Evolutionary conservation across 2,888 invertebrate species (phyloP).

Genomic region (Scaptomyza flava): DNA sequence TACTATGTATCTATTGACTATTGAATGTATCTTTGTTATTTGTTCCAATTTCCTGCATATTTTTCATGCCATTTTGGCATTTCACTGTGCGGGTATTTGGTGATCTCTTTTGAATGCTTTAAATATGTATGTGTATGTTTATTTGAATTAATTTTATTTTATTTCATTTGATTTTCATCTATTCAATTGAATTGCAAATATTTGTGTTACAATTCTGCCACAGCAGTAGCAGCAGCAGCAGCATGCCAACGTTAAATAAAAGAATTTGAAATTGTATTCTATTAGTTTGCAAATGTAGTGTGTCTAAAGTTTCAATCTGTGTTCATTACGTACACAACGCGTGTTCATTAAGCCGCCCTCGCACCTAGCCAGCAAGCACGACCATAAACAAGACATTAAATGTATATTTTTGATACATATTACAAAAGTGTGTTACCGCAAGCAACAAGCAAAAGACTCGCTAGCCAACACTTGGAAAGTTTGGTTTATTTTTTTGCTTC

Average conservation of each 20-base stretch:
- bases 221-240: slow-evolving; percentile 25
- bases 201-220: slow-evolving; percentile 59
- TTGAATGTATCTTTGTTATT: slow-evolving; percentile 18
- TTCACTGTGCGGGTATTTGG: slow-evolving; percentile 28
- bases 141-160: slow-evolving; percentile 46
- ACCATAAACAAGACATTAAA: slow-evolving; percentile 42
- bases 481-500: not conserved
- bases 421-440: slow-evolving; percentile 28
- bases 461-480: slow-evolving; percentile 27
- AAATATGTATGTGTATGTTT: not conserved
- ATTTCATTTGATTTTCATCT: slow-evolving; percentile 46
- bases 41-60: slow-evolving; percentile 55
- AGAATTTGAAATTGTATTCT: slow-evolving; percentile 61
- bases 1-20: slow-evolving; percentile 11
- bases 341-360: slow-evolving; percentile 54
- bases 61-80: slow-evolving; percentile 57
- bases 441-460: slow-evolving; percentile 14
- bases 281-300: slow-evolving; percentile 62
- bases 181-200: slow-evolving; percentile 78
- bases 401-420: slow-evolving; percentile 22
- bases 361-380: not conserved
- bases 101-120: slow-evolving; percentile 26
- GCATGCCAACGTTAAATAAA: slow-evolving; percentile 59
- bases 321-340: slow-evolving; percentile 44
- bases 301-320: slow-evolving; percentile 67